phyloP scores from a whole-genome alignment of 2,113 vertebrate species.

The Otus sunia region DNA sequence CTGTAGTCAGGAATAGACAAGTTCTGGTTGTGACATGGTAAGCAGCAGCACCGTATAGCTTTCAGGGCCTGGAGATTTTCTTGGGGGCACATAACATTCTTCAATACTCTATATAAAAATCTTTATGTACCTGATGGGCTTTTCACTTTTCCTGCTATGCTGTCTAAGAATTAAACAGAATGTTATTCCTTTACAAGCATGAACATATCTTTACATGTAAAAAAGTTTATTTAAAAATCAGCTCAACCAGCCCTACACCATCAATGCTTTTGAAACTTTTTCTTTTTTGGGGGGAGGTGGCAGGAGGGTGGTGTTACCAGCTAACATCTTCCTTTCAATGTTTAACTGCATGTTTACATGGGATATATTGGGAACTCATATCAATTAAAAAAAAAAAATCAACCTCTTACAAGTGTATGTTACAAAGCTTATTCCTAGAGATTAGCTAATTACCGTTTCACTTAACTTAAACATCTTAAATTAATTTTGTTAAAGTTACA shows the following conservation, averaged over 20 bases:
- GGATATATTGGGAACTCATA: background rate
- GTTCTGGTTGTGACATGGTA: background rate
- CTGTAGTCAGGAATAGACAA: background rate
- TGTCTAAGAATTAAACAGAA: background rate
- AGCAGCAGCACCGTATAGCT: background rate
- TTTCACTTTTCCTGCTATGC: background rate
- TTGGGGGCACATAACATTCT: background rate
- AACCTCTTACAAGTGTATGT: background rate
- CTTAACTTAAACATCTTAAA: background rate
- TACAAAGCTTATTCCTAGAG: background rate
- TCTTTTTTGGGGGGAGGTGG: background rate
- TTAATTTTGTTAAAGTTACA: background rate
- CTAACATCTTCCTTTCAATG: background rate
- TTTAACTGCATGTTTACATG: background rate
- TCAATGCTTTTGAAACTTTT: background rate
- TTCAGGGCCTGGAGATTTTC: background rate
- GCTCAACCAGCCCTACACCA: background rate
- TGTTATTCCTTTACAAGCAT: background rate
- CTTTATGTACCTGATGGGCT: accelerated
- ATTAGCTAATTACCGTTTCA: background rate
- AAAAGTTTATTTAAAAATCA: background rate
- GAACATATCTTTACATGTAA: background rate
- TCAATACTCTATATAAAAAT: background rate
- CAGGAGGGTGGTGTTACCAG: background rate
- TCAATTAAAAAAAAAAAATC: background rate